Evolutionary conservation across 1,140 invertebrate species (phyloP), one percentile per base, ranked within the genome.

Genomic region (Drosophila cardini): DNA sequence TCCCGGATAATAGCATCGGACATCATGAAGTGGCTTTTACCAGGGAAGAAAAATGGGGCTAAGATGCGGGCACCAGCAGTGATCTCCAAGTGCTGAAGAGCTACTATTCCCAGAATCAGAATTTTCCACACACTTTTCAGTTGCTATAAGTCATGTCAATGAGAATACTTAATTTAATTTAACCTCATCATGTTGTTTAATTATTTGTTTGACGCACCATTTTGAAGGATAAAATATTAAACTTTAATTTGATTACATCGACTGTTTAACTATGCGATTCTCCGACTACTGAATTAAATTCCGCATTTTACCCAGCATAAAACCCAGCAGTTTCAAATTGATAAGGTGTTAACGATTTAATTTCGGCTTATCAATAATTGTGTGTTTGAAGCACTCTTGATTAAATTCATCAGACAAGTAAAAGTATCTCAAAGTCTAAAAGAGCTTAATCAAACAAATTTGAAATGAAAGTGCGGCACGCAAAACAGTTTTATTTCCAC

Each of bases 1-100:
- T 90, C 83, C 16, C 67, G 58, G 2, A 91, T 79, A 5, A 91
- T 40, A 1, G 90, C 70, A 42, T 73, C 78, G 10, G 83, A 76
- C 91, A 92, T 91, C 84, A 90, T 90, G 5, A 78, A 91, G 53
- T 91, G 90, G 46, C 90, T 91, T 32, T 82, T 91, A 3, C 72
- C 78, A 2, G 90, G 87, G 62, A 90, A 91, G 26, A 89, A 55
- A 42, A 86, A 91, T 0, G 80, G 65, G 0, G 90, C 90, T 36
- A 91, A 50, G 21, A 91, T 91, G 0, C 75, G 62, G 4, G 81
- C 42, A 0, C 72, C 55, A 0, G 34, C 2, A 3, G 63, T 50
- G 0, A 70, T 10, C 15, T 69, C 34, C n/a, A 79, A n/a, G 11
- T 80, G 57, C 36, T 82, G 83, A 2, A 87, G 21, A 0, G 69